Evolutionary conservation across 2,797 vertebrate species (phyloP), one percentile per base, ranked within the genome.

Genomic region (Esox masquinongy): DNA sequence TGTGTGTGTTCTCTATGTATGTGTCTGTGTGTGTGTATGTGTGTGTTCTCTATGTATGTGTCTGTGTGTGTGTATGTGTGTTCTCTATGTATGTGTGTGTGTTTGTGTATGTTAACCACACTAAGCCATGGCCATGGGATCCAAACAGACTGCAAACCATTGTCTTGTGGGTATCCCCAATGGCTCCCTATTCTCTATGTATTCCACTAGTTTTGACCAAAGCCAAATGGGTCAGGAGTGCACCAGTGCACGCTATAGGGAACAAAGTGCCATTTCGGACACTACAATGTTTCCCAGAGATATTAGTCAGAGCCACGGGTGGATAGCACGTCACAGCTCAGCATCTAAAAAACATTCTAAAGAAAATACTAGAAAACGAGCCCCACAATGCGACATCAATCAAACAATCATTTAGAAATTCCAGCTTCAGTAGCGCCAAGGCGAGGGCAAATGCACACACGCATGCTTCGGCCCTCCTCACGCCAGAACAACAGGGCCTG

Each of bases 321-420:
- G 66, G 66, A 68, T 17, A n/a, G 34, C 4, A 68, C 34, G 19
- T 31, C 19, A 22, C 11, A 14, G 43, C 43, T 11, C 43, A 12
- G 2, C 39, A 39, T n/a, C 14, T 49, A 22, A 70, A 49, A 47
- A n/a, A 24, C 36, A 24, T 24, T 59, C 56, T 14, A 24, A 26
- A 15, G 8, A 70, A 8, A 70, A 24, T 8, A 5, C n/a, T 22
- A 68, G 5, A 53, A 53, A 53, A n/a, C 1, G 19, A 0, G 16
- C 34, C 66, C 67, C 19, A 68, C 68, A 70, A 49, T 15, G 68
- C 0, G 36, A 69, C 68, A 49, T 36, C 43, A 36, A 70, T 47
- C 24, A 26, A 47, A 70, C 22, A 50, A 70, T 22, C 17, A 22
- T 47, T 43, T 24, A 11, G 1, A 11, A 24, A 14, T 24, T 22